These are phyloP conservation scores for Ischnura elegans DNA, from an alignment of 2,888 invertebrate genomes.

Conservation along the genomic window DNA sequence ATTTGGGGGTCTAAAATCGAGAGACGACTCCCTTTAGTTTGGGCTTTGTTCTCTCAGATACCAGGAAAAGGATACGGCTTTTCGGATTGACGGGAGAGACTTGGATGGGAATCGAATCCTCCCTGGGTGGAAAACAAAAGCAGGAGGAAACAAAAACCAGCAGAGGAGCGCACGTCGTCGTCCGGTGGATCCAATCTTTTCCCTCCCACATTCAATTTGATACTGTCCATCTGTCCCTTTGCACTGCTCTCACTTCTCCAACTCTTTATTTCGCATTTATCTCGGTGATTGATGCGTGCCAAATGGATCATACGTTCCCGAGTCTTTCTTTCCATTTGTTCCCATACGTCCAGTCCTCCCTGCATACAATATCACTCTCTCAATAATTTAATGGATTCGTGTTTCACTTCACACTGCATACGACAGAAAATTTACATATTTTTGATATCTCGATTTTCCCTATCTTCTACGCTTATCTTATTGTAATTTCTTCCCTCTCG, in stretches of 20 bases:
- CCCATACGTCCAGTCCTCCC: not conserved
- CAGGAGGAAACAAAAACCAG: not conserved
- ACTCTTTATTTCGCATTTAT: not conserved
- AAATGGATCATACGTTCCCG: not conserved
- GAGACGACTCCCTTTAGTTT: not conserved
- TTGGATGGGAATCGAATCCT: not conserved
- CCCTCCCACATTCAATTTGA: not conserved
- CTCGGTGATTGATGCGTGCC: not conserved
- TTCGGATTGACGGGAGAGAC: not conserved
- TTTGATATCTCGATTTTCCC: too few relatives aligned
- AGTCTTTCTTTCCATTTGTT: not conserved
- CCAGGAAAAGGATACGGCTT: not conserved
- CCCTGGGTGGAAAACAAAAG: not conserved
- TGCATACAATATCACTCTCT: too few relatives aligned
- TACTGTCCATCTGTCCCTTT: not conserved
- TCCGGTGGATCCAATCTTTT: not conserved
- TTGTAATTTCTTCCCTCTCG: too few relatives aligned
- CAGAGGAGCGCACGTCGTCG: not conserved
- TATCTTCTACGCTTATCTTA: too few relatives aligned
- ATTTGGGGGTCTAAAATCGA: not conserved
- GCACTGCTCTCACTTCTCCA: not conserved
- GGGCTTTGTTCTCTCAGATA: not conserved
- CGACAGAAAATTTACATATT: too few relatives aligned
- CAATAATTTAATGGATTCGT: too few relatives aligned
- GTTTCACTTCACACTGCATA: too few relatives aligned